Evolutionary conservation across 2,113 vertebrate genomes (phyloP), one percentile per base, ranked within the genome.

Genomic region (Aspiorhynchus laticeps): DNA sequence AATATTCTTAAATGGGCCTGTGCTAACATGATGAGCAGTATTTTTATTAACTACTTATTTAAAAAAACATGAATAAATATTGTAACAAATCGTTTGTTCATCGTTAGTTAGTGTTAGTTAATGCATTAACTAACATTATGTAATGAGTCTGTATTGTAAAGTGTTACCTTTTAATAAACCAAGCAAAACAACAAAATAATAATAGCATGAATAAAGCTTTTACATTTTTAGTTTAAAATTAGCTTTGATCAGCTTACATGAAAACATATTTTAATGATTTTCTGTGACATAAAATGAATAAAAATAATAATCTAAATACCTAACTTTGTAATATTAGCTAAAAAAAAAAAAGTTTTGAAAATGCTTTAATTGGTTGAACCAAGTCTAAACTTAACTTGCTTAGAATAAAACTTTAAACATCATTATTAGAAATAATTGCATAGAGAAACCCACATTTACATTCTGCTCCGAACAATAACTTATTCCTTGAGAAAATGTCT

Each of bases 401-500:
- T 19, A 51, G 17, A 33, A 14, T 36, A 10, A 10, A 43, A 43
- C 36, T 41, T 74, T 43, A n/a, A 74, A 41, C 71, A 74, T 38
- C 7, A 59, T 80, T 56, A 36, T 33, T 8, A 31, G 10, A 59
- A 56, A 59, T 80, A 80, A 80, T 56, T 36, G 77, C 10, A 33
- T 8, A n/a, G 28, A 59, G 9, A 36, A 36, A 59, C 10, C 21
- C 31, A 56, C 21, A 31, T 78, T 85, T 65, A 69, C 31, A 53
- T 65, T 38, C 28, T 21, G 61, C 7, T 85, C 46, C 46, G 24
- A 76, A 78, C 38, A 14, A 48, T 94, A 94, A 94, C 92, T 87
- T 89, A 94, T 95, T 94, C 93, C 94, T 93, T 95, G 93, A 90
- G 93, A 90, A 94, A 38, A 41, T 38, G 53, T 26, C 36, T 36